Base-by-base conservation (phyloP, 2,113 vertebrate genomes). In the Cygnus buccinator region DNA sequence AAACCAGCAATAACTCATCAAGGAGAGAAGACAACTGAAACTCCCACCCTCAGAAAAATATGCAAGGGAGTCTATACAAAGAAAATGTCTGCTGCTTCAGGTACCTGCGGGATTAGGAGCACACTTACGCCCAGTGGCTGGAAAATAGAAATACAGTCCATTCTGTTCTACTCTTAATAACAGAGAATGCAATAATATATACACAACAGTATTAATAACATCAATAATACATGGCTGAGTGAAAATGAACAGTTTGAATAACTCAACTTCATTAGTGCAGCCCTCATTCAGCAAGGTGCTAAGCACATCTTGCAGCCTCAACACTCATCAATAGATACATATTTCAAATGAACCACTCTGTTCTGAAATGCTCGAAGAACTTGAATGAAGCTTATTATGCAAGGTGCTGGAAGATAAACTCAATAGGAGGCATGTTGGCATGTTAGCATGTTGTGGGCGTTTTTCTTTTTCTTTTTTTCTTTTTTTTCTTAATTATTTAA, bases 351-450 rank as follows among this genome's bases (percentile, higher is more conserved):
- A 96, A 63, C 75, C 66, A 66, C 89, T 90, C 80, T 28, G 48
- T 93, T 96, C 44, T 87, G 93, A 84, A 88, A 92, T 76, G 58
- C 37, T 93, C 76, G 41, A 73, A 57, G 67, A 90, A 80, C 46
- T 92, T 63, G 81, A 93, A 92, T 76, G 75, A 84, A 95, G 68
- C 26, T 84, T 35, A 62, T 84, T 84, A 77, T 67, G 43, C 43
- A 87, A 84, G 80, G 21, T 52, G 61, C 78, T 67, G 95, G 74
- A 85, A 93, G 87, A 91, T 71, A 80, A 94, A 90, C 87, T 94
- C 86, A 85, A 58, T 48, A 78, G 66, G 57, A 88, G 12, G 44
- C 55, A 75, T 52, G 50, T 63, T 78, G 12, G 44, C 55, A 75
- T 48, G 50, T 63, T 78, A 90, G 21, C 63, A 74, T 65, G 48